These are phyloP conservation scores for Agrenia bidenticulata DNA, from an alignment of 2,888 invertebrate genomes.

Conservation along the genomic window DNA sequence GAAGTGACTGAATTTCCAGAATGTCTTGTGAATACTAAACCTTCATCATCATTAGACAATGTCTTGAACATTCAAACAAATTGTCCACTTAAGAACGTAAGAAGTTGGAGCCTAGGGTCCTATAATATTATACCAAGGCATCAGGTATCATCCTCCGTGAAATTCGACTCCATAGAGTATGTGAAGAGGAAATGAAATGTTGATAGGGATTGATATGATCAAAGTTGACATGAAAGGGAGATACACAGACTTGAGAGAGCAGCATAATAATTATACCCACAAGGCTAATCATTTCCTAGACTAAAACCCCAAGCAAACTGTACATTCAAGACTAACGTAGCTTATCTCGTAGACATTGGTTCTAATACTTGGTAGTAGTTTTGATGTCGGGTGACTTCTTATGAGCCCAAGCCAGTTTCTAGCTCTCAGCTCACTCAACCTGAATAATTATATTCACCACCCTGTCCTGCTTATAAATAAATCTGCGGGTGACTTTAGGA, in stretches of 20 bases:
- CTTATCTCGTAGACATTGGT: neutral
- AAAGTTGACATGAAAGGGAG: constrained; percentile 8
- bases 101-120: neutral
- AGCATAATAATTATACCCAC: constrained; percentile 6
- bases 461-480: no score
- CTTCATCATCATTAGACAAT: no score
- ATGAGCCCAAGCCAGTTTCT: neutral
- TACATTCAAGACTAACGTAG: neutral
- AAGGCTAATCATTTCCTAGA: constrained; percentile 1
- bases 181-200: constrained; percentile 1
- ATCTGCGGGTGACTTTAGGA: no score
- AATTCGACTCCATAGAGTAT: neutral
- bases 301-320: neutral
- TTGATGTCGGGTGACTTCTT: neutral
- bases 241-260: neutral
- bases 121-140: neutral
- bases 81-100: no score
- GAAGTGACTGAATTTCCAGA: no score
- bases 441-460: constrained; percentile 7
- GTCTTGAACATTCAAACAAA: no score
- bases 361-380: neutral
- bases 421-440: neutral
- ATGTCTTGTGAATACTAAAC: no score
- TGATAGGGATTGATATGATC: constrained; percentile 4
- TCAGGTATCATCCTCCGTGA: neutral